Evolutionary conservation across 2,797 vertebrate species (phyloP), one percentile per base, ranked within the genome.

Genomic region (Otolemur crassicaudatus): DNA sequence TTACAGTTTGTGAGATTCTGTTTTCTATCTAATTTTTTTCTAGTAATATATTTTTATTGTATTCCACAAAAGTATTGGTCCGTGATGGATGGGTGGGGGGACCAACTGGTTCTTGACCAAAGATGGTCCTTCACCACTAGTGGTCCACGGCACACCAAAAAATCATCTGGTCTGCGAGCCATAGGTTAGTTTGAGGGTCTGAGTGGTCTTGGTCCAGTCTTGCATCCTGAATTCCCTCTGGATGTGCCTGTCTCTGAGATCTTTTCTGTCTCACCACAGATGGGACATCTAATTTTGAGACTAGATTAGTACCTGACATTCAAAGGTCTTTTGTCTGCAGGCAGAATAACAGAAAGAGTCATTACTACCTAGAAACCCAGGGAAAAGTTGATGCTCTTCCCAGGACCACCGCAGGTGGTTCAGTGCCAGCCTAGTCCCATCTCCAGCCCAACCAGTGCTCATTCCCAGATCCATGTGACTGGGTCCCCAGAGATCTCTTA

Each of bases 21-120:
- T 92, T 93, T 91, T 82, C 91, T 63, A 46, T 67, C 88, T 77
- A 29, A 10, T 72, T 65, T 85, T 46, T 81, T 81, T 56, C 34
- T 70, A 76, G 19, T 23, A 81, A 49, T 56, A 4, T 27, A 53
- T 65, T 82, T 77, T 58, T 40, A 53, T 73, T 63, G 8, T n/a
- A 37, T 31, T 88, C 67, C 90, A 67, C 46, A 20, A 56, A 87
- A 92, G 40, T 46, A 72, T 81, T 12, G 19, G 14, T 63, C 61
- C 29, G 29, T 73, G 77, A 49, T 40, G 56, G 23, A 77, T n/a
- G 20, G 7, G 5, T 19, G 56, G 19, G 56, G 56, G 19, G 6
- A 58, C 19, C 11, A 20, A 73, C 20, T 58, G 14, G 22, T 20
- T 58, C 88, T 67, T 81, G 20, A n/a, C 17, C 75, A 84, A 67